These are phyloP conservation scores for Brachypalpus laphriformis DNA, from an alignment of 2,888 invertebrate genomes.

Conservation along the genomic window DNA sequence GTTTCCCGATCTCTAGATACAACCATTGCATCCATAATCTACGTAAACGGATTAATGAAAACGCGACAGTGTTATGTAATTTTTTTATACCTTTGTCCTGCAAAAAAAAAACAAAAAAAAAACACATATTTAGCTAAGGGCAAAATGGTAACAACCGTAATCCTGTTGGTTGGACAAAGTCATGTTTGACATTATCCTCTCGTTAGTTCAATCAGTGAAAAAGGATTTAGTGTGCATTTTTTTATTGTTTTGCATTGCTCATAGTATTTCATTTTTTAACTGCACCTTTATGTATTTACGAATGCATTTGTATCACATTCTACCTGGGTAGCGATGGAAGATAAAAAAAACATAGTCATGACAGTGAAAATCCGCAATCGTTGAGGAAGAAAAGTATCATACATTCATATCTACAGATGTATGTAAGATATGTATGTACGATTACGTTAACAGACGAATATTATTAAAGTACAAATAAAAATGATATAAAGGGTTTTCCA, in stretches of 20 bases:
- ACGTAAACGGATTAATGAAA: constrained; percentile 55
- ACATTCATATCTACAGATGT: too few relatives aligned
- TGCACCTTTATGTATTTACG: constrained; percentile 11
- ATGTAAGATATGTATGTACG: too few relatives aligned
- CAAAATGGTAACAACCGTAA: constrained; percentile 50
- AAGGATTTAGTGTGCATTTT: constrained; percentile 33
- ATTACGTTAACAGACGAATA: too few relatives aligned
- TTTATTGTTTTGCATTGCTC: neutral
- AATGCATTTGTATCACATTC: constrained; percentile 1
- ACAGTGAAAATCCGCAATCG: neutral
- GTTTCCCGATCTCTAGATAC: neutral
- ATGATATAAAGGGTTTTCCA: too few relatives aligned
- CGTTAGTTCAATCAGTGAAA: constrained; percentile 67
- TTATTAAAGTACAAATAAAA: too few relatives aligned
- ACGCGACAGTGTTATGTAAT: constrained; percentile 1
- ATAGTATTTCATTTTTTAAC: neutral
- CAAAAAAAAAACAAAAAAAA: neutral
- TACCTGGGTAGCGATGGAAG: neutral
- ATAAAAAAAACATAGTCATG: neutral
- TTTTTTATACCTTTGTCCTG: neutral
- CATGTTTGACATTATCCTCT: constrained; percentile 65
- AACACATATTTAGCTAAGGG: constrained; percentile 22
- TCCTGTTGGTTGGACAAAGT: constrained; percentile 53
- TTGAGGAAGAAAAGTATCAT: too few relatives aligned
- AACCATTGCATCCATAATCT: constrained; percentile 29